Evolutionary conservation across 2,797 vertebrate genomes (phyloP).

Genomic region (Percopsis omiscomaycus): DNA sequence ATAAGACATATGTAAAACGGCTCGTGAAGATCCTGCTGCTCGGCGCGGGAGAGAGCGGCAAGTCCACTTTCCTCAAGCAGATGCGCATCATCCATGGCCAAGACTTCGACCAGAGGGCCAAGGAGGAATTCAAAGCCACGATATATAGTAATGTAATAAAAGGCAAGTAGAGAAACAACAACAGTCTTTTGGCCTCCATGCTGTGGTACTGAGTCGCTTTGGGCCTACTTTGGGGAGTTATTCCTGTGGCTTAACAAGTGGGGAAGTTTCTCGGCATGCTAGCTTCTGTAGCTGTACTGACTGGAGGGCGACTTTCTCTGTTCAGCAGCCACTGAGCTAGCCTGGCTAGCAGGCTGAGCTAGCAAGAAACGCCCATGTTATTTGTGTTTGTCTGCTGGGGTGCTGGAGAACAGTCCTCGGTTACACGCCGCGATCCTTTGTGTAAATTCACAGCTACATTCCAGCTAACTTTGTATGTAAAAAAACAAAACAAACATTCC

Average conservation of each 20-base stretch:
- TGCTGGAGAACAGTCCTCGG: conserved; percentile 4
- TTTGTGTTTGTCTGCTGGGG: conserved; percentile 44
- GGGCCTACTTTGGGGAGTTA: neutral
- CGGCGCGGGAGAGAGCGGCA: conserved; percentile 97
- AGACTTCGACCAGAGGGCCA: conserved; percentile 92
- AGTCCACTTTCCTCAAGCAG: conserved; percentile 98
- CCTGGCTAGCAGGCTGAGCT: conserved; percentile 29
- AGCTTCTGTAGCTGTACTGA: conserved; percentile 18
- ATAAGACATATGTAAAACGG: conserved; percentile 92
- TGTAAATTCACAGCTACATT: neutral
- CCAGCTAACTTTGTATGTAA: neutral
- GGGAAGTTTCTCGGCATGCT: conserved; percentile 46
- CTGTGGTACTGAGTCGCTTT: neutral
- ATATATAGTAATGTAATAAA: conserved; percentile 97
- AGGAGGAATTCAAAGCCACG: conserved; percentile 91
- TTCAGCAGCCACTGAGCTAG: conserved; percentile 30
- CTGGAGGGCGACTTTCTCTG: conserved; percentile 16
- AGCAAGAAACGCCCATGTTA: conserved; percentile 78
- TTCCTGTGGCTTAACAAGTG: neutral
- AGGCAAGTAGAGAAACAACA: conserved; percentile 67
- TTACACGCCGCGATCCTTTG: neutral
- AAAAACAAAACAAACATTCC: neutral
- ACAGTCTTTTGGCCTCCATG: accelerated
- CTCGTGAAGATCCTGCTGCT: conserved; percentile 93
- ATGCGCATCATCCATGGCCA: conserved; percentile 97